Base-by-base conservation (phyloP, 2,113 vertebrate genomes). In the Tupaia tana region DNA sequence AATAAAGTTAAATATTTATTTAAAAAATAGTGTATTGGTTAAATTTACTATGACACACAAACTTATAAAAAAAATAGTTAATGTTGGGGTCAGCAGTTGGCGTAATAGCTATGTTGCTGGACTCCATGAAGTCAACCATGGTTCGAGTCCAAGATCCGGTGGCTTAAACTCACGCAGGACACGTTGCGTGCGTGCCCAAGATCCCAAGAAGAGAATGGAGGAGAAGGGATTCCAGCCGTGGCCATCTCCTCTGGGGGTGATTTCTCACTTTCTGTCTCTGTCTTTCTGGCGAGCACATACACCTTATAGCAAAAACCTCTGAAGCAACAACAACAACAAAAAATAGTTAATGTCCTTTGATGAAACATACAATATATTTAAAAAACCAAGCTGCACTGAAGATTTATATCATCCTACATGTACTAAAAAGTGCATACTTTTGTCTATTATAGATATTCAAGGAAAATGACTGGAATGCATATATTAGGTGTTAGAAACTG, bases 351-450 rank as follows among this genome's bases (percentile, higher is more conserved):
- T 89, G 6, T 86, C 24, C 86, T 12, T 43, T 91, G 67, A 77
- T 58, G 54, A 64, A 84, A 89, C 31, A 92, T 2, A 84, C 5
- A 84, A 56, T 63, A 78, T 69, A 29, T 77, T 61, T 79, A 9
- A 96, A 83, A 94, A 95, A 75, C 12, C 4, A 94, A 89, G 25
- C 24, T 93, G 18, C 52, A 79, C 7, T 67, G 59, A 63, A 78
- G 18, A 79, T 81, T 31, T 4, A 82, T 0, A 71, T 82, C 11
- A 88, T 75, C 13, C 29, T 74, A 0, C 70, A 70, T 29, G 3
- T 34, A 89, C 16, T 84, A 27, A 63, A 63, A 22, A 71, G 25
- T 54, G 7, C 34, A 89, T 83, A 24, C 29, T 94, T 96, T 89
- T 78, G 63, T 74, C 81, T 73, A 71, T 75, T 82, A 58, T 80